phyloP scores from a whole-genome alignment of 2,888 invertebrate species.

The Folsomia candida region DNA sequence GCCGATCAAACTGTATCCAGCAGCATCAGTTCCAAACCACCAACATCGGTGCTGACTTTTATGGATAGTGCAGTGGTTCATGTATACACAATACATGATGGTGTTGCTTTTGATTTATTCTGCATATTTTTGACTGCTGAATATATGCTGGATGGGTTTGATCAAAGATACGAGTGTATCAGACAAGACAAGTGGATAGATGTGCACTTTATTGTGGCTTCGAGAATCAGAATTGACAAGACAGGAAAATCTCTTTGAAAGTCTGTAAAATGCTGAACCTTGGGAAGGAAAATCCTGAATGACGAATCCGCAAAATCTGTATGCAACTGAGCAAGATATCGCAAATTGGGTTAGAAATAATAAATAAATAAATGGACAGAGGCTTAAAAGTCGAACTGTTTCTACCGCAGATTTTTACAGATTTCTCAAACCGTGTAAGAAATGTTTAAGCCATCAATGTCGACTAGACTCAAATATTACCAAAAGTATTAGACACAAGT shows the following conservation, averaged over 20 bases:
- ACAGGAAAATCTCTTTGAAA: background rate
- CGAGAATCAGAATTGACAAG: slow-evolving; percentile 11
- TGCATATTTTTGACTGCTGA: background rate
- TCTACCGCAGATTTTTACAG: too few species aligned
- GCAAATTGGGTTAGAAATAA: background rate
- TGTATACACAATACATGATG: background rate
- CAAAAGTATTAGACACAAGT: too few species aligned
- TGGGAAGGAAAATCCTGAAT: background rate
- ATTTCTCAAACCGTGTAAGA: too few species aligned
- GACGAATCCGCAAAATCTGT: background rate
- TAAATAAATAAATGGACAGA: background rate
- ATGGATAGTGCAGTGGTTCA: background rate
- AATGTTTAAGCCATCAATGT: too few species aligned
- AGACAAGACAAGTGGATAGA: background rate
- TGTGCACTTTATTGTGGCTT: background rate
- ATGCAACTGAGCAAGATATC: too few species aligned
- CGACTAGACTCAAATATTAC: too few species aligned
- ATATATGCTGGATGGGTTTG: slow-evolving; percentile 8
- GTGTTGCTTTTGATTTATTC: background rate
- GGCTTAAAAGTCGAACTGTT: background rate
- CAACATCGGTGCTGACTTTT: background rate
- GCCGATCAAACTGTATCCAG: background rate
- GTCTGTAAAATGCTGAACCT: background rate
- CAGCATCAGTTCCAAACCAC: background rate
- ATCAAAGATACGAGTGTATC: background rate